phyloP scores from a whole-genome alignment of 1,140 invertebrate genomes.

The Eriosoma lanigerum region DNA sequence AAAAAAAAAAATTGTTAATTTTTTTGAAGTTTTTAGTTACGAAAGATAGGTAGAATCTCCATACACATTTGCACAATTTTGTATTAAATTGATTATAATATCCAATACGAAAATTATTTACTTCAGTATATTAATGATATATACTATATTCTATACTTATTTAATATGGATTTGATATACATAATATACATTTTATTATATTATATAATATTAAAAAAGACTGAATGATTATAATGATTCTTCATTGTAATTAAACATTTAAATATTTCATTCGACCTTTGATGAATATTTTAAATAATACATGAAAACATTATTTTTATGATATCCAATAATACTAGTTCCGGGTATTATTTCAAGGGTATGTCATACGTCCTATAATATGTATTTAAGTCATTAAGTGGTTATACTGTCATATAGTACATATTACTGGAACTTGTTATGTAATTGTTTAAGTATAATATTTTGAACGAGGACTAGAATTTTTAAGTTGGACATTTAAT shows the following conservation, averaged over 20 bases:
- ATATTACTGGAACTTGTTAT: neutral
- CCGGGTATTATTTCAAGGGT: conserved; percentile 16
- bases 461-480: neutral
- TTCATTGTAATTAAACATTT: conserved; percentile 19
- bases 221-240: neutral
- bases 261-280: conserved; percentile 2
- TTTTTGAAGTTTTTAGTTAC: too few species aligned
- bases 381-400: conserved; percentile 11
- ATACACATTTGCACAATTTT: too few species aligned
- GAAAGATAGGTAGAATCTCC: too few species aligned
- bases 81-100: too few species aligned
- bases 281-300: neutral
- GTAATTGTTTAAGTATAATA: neutral
- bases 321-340: neutral
- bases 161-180: too few species aligned
- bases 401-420: too few species aligned
- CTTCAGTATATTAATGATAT: too few species aligned
- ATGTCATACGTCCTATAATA: neutral
- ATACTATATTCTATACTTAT: too few species aligned
- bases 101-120: too few species aligned
- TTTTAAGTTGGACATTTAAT: neutral
- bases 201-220: too few species aligned
- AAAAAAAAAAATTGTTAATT: too few species aligned
- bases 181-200: too few species aligned
- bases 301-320: neutral